Percentiles rank a stretch among this genome's conserved stretches.
phyloP scores from a whole-genome alignment of 2,113 vertebrate species.

The Aegypius monachus region DNA sequence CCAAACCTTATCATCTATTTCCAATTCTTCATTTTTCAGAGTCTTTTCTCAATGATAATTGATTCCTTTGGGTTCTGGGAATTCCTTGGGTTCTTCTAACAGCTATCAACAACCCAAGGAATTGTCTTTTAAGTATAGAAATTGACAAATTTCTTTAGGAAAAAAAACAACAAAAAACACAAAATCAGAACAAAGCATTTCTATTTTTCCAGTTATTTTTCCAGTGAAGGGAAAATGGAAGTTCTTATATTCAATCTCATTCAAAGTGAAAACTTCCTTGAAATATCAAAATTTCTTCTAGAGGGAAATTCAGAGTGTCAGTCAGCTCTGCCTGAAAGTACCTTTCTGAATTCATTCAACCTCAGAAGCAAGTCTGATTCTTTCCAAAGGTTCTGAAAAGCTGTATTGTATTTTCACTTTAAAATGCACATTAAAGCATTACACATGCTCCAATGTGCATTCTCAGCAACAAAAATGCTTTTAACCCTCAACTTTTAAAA shows the following conservation, averaged over 20 bases:
- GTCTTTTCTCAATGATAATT: not conserved
- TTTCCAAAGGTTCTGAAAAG: slow-evolving; percentile 28
- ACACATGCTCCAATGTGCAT: slow-evolving; percentile 29
- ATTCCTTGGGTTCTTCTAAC: not conserved
- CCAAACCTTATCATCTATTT: not conserved
- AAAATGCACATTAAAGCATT: slow-evolving; percentile 51
- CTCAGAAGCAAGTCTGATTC: not conserved
- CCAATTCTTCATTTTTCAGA: not conserved
- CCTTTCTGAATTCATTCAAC: not conserved
- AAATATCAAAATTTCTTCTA: not conserved
- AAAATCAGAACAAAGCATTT: not conserved
- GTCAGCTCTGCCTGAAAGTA: not conserved
- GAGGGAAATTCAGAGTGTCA: not conserved
- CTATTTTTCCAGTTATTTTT: not conserved
- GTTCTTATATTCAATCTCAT: not conserved
- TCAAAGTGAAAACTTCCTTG: not conserved
- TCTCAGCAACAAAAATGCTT: slow-evolving; percentile 59
- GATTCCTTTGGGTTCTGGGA: not conserved
- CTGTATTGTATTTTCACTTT: slow-evolving; percentile 46
- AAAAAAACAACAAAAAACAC: not conserved
- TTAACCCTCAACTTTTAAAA: slow-evolving; percentile 61
- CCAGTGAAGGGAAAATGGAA: not conserved
- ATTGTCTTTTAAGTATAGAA: not conserved
- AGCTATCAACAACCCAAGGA: not conserved
- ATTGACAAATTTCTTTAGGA: not conserved